These are phyloP conservation scores for Panurus biarmicus DNA, from an alignment of 2,113 vertebrate genomes.

Conservation along the genomic window DNA sequence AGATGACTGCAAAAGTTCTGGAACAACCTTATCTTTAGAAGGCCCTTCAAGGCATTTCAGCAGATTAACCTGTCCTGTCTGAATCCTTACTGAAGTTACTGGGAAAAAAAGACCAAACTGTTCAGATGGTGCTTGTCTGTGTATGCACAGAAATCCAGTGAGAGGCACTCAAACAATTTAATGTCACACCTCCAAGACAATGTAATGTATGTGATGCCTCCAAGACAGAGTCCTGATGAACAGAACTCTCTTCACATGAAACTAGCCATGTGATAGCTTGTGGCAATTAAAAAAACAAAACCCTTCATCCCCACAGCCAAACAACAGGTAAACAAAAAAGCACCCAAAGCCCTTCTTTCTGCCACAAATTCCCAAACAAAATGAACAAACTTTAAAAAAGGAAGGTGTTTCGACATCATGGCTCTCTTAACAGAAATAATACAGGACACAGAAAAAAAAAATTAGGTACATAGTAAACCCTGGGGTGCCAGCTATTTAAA, in stretches of 20 bases:
- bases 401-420: neutral
- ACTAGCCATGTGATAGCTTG: neutral
- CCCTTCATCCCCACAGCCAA: neutral
- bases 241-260: neutral
- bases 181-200: too few species aligned
- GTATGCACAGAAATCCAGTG: neutral
- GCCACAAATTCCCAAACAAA: neutral
- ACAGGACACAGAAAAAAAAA: neutral
- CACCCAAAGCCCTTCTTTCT: neutral
- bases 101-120: neutral
- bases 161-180: neutral
- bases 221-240: neutral
- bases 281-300: neutral
- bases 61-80: neutral
- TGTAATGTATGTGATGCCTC: neutral
- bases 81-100: neutral
- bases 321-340: neutral
- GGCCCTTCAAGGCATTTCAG: neutral
- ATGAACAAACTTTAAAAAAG: neutral
- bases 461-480: neutral
- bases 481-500: neutral
- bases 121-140: neutral
- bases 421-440: neutral
- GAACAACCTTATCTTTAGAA: neutral
- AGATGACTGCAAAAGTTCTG: neutral